Conservation (phyloP, 2,888 invertebrate species). For the Hymenopus coronatus region DNA sequence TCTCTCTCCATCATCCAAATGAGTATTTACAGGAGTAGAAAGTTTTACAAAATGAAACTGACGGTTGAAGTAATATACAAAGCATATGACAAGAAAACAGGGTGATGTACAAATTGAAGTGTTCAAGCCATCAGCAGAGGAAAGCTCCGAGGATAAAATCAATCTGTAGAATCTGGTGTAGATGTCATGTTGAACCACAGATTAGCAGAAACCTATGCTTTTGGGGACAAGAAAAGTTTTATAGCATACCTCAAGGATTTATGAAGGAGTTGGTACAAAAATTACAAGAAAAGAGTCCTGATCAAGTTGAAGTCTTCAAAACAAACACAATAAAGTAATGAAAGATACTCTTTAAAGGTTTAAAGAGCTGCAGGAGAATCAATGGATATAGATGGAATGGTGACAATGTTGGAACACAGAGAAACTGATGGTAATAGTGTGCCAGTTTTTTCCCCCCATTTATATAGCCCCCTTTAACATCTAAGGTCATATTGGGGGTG, state of each 20-base stretch:
- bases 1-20: no score
- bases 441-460: no score
- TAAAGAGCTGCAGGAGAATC: constrained; percentile 88
- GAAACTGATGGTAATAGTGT: constrained; percentile 78
- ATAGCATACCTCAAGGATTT: constrained; percentile 90
- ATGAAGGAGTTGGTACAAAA: constrained; percentile 89
- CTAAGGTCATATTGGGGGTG: no score
- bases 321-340: constrained; percentile 91
- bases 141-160: constrained; percentile 76
- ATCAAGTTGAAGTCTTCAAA: constrained; percentile 85
- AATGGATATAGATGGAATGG: constrained; percentile 91
- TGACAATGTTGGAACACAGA: constrained; percentile 91
- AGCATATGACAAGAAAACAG: constrained; percentile 66
- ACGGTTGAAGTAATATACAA: no score
- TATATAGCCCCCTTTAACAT: no score
- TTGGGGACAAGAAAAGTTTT: constrained; percentile 87
- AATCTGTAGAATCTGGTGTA: constrained; percentile 73
- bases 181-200: constrained; percentile 93
- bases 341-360: constrained; percentile 87
- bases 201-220: constrained; percentile 79
- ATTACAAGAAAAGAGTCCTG: constrained; percentile 75
- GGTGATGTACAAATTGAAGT: constrained; percentile 83
- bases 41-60: no score
- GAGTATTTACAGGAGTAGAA: no score
- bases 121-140: constrained; percentile 93